A percentile compares a stretch with the other conserved stretches of the same genome.
phyloP scores from a whole-genome alignment of 2,888 invertebrate genomes.

The Tethea ocularis region DNA sequence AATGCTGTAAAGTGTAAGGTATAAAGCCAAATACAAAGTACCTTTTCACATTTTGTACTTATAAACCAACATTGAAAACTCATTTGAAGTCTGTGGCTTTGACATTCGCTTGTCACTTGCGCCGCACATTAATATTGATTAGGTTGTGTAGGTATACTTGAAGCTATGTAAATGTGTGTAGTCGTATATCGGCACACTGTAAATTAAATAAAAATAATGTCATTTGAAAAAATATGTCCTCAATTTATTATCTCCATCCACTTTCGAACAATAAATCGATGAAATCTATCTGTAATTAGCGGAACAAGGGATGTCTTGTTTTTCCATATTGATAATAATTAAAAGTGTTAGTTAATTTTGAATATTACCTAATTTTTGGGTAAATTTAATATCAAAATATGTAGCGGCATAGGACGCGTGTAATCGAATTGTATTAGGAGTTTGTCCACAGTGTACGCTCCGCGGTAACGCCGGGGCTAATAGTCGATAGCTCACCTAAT shows the following conservation, averaged over 20 bases:
- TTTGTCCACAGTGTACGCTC: slow-evolving; percentile 57
- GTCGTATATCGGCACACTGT: slow-evolving; percentile 60
- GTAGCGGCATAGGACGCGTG: slow-evolving; percentile 64
- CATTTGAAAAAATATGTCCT: slow-evolving; percentile 65
- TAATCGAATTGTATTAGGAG: slow-evolving; percentile 46
- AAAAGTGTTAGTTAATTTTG: slow-evolving; percentile 43
- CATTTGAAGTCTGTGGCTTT: slow-evolving; percentile 21
- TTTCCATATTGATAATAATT: slow-evolving; percentile 26
- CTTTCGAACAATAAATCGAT: slow-evolving; percentile 75
- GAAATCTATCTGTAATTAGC: slow-evolving; percentile 54
- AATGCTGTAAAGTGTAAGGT: too few relatives aligned
- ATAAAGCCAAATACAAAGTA: too few relatives aligned
- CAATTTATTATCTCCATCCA: slow-evolving; percentile 79
- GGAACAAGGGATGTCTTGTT: slow-evolving; percentile 32
- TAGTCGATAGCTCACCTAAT: slow-evolving; percentile 77
- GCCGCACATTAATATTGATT: slow-evolving; percentile 58
- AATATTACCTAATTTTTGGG: slow-evolving; percentile 47
- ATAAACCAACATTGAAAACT: slow-evolving; percentile 3
- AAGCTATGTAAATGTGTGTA: slow-evolving; percentile 55
- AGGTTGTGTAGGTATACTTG: slow-evolving; percentile 68
- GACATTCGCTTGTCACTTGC: slow-evolving; percentile 52
- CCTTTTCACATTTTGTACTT: neutral
- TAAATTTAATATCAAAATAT: slow-evolving; percentile 58
- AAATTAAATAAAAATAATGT: slow-evolving; percentile 52
- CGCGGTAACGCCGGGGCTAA: slow-evolving; percentile 46